phyloP scores from a whole-genome alignment of 2,797 vertebrate species.

The Enteromius treurensis region DNA sequence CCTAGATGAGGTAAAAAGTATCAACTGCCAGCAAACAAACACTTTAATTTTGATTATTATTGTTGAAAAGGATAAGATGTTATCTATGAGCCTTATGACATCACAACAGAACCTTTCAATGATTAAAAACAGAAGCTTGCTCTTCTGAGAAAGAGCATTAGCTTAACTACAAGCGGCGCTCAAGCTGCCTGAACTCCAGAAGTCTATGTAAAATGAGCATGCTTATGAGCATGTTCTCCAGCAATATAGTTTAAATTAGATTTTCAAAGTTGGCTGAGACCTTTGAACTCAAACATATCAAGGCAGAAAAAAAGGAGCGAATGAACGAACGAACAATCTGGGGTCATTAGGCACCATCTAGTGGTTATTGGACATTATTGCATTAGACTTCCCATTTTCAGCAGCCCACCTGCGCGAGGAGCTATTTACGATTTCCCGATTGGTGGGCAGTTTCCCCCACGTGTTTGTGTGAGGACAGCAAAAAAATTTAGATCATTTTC shows the following conservation, averaged over 20 bases:
- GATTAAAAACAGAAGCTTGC: slow-evolving; percentile 19
- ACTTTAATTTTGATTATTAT: background rate
- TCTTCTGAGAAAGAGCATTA: background rate
- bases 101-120: slow-evolving; percentile 3
- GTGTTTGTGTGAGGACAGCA: background rate
- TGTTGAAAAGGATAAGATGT: slow-evolving; percentile 6
- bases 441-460: no score
- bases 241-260: slow-evolving; percentile 7
- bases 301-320: background rate
- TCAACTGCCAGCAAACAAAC: slow-evolving; percentile 23
- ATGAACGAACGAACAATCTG: background rate
- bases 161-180: background rate
- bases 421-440: background rate
- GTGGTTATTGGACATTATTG: background rate
- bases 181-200: background rate
- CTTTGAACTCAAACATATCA: background rate
- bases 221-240: background rate
- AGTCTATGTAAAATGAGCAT: background rate
- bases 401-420: background rate
- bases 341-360: slow-evolving; percentile 21
- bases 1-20: background rate
- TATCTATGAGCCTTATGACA: slow-evolving; percentile 10
- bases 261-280: background rate
- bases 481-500: background rate
- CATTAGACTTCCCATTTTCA: background rate